phyloP scores from a whole-genome alignment of 2,888 invertebrate species.

The Meta bourneti region DNA sequence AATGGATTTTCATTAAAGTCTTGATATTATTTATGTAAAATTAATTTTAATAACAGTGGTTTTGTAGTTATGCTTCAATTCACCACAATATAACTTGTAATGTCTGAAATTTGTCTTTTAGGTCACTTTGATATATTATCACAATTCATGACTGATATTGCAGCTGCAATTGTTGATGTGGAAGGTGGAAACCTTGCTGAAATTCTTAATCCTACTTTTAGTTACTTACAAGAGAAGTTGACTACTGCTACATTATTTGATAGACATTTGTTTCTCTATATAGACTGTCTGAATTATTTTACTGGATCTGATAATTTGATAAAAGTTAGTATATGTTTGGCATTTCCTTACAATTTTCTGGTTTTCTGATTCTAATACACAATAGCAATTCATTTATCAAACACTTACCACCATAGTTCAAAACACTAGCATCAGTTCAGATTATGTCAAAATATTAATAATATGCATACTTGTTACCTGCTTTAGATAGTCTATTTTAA shows the following conservation, averaged over 20 bases:
- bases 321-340: slow-evolving; percentile 36
- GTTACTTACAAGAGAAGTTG: slow-evolving; percentile 60
- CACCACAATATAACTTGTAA: too few species aligned
- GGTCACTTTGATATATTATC: slow-evolving; percentile 65
- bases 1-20: too few species aligned
- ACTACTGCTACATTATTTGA: slow-evolving; percentile 46
- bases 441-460: too few species aligned
- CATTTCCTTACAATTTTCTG: background rate
- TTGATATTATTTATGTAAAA: too few species aligned
- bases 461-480: too few species aligned
- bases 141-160: slow-evolving; percentile 64
- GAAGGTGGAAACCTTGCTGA: slow-evolving; percentile 35
- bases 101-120: slow-evolving; percentile 8
- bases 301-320: slow-evolving; percentile 49
- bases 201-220: slow-evolving; percentile 50
- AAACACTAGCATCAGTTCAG: too few species aligned
- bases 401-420: too few species aligned
- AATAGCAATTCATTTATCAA: too few species aligned
- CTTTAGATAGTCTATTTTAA: too few species aligned
- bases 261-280: slow-evolving; percentile 64
- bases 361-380: background rate
- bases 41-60: too few species aligned
- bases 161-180: slow-evolving; percentile 42
- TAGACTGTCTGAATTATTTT: slow-evolving; percentile 72
- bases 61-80: background rate